Conservation (phyloP, 2,888 invertebrate genomes). For the Diplazon laetatorius region DNA sequence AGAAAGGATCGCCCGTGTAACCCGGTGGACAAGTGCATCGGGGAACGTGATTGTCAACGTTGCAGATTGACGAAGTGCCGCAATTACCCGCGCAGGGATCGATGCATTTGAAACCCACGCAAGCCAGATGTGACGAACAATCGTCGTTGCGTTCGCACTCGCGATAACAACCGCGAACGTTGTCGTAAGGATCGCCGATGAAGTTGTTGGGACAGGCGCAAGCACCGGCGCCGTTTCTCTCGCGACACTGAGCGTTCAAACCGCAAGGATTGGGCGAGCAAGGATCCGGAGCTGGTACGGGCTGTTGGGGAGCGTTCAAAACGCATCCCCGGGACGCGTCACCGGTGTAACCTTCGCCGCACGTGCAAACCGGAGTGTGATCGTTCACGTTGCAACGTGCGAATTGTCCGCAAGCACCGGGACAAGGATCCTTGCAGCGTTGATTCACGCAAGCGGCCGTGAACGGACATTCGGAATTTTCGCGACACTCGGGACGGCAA, state of each 20-base stretch:
- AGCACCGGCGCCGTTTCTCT: conserved; percentile 92
- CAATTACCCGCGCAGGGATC: conserved; percentile 94
- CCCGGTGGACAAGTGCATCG: conserved; percentile 90
- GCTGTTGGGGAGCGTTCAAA: conserved; percentile 72
- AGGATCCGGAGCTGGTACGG: conserved; percentile 84
- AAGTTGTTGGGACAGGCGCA: conserved; percentile 91
- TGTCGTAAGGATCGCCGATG: conserved; percentile 92
- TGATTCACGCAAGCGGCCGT: conserved; percentile 92
- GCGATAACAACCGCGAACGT: conserved; percentile 86
- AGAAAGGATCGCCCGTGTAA: conserved; percentile 92
- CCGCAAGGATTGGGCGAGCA: conserved; percentile 94
- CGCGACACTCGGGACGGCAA: conserved; percentile 92
- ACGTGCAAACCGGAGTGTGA: conserved; percentile 91
- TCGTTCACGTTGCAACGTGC: conserved; percentile 93
- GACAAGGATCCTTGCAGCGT: conserved; percentile 92
- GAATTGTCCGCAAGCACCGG: conserved; percentile 90
- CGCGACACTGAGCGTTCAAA: conserved; percentile 92
- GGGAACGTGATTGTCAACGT: conserved; percentile 91
- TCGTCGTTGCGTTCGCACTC: conserved; percentile 92
- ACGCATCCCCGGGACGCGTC: conserved; percentile 87
- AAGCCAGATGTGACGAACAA: conserved; percentile 89
- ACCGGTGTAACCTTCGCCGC: conserved; percentile 92
- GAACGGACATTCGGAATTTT: conserved; percentile 91
- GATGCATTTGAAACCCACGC: conserved; percentile 91
- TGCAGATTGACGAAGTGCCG: conserved; percentile 91